These are phyloP conservation scores for Lumbricus terrestris DNA, from an alignment of 2,888 invertebrate species.

Conservation along the genomic window DNA sequence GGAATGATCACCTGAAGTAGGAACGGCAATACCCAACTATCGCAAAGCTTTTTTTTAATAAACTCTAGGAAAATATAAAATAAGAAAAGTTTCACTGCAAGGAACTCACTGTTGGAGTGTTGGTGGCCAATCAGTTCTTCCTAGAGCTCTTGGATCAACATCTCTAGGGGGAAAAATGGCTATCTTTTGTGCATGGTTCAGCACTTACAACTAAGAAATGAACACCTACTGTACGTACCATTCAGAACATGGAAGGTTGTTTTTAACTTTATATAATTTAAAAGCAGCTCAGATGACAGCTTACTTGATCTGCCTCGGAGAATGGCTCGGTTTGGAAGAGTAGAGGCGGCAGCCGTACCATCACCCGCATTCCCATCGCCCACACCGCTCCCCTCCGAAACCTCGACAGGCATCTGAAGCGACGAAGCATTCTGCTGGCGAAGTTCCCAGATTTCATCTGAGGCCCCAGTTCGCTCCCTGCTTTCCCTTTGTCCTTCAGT, in stretches of 20 bases:
- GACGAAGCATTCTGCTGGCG: background rate
- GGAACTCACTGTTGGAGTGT: background rate
- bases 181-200: too few species aligned
- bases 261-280: background rate
- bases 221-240: background rate
- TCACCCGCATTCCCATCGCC: background rate
- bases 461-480: background rate
- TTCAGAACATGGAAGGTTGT: background rate
- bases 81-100: background rate
- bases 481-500: background rate
- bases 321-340: conserved; percentile 9
- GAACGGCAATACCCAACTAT: too few species aligned
- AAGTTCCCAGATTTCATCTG: conserved; percentile 5
- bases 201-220: too few species aligned
- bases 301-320: conserved; percentile 8
- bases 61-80: too few species aligned
- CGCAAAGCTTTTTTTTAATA: background rate
- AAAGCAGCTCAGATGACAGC: background rate
- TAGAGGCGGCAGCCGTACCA: background rate
- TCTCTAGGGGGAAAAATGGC: too few species aligned
- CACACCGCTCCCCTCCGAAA: background rate
- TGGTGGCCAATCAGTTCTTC: background rate
- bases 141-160: background rate
- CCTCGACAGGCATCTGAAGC: background rate
- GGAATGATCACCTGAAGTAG: too few species aligned